phyloP scores from a whole-genome alignment of 2,797 vertebrate species.

The Betta splendens region DNA sequence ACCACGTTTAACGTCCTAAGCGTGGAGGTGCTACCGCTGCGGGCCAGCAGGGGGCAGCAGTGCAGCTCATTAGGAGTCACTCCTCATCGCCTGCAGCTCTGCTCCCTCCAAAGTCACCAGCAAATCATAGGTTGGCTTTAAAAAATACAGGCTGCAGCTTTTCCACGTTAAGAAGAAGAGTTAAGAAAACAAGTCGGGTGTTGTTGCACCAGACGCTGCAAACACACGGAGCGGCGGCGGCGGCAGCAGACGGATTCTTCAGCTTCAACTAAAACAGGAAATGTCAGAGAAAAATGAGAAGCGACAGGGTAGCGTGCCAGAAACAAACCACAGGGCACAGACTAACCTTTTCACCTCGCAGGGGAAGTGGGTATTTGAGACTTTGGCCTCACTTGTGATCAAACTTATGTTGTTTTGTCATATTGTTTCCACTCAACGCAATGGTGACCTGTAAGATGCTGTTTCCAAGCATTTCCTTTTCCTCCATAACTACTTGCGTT shows the following conservation, averaged over 20 bases:
- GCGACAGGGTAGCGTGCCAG: slow-evolving; percentile 67
- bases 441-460: background rate
- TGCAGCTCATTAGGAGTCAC: background rate
- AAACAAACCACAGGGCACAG: slow-evolving; percentile 75
- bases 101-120: slow-evolving; percentile 21
- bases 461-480: slow-evolving; percentile 2
- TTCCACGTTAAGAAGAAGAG: background rate
- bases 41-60: slow-evolving; percentile 56
- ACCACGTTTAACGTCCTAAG: background rate
- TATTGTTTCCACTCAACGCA: slow-evolving; percentile 5
- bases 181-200: background rate
- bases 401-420: slow-evolving; percentile 11
- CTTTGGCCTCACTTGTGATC: slow-evolving; percentile 24
- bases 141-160: slow-evolving; percentile 34
- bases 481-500: background rate
- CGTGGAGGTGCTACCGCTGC: slow-evolving; percentile 8
- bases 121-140: slow-evolving; percentile 41
- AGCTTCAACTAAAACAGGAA: slow-evolving; percentile 71
- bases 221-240: slow-evolving; percentile 23
- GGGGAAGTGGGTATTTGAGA: slow-evolving; percentile 57
- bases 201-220: slow-evolving; percentile 2
- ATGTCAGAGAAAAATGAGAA: slow-evolving; percentile 74
- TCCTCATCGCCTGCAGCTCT: slow-evolving; percentile 13
- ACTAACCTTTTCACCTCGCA: slow-evolving; percentile 80
- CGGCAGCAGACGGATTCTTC: slow-evolving; percentile 35